Percentiles rank a stretch among this genome's conserved stretches.
phyloP scores from a whole-genome alignment of 2,113 vertebrate genomes.

The Sturnus vulgaris region DNA sequence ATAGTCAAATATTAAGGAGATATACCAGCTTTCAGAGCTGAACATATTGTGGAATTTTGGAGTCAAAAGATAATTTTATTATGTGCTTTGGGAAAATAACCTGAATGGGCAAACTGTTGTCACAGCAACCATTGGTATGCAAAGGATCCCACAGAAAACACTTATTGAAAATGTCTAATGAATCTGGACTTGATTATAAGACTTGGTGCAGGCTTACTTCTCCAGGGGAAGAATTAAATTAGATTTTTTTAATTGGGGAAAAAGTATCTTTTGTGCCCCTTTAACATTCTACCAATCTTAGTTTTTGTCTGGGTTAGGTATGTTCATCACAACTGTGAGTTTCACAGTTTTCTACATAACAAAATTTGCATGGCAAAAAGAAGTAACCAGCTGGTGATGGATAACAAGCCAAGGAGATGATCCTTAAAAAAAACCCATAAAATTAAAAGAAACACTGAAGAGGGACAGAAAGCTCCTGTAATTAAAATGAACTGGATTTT shows the following conservation, averaged over 20 bases:
- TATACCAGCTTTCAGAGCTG: background rate
- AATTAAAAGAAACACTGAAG: background rate
- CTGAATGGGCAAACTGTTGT: background rate
- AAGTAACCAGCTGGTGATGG: background rate
- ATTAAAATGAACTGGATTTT: background rate
- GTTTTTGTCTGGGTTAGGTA: background rate
- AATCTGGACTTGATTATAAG: background rate
- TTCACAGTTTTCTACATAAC: background rate
- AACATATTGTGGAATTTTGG: background rate
- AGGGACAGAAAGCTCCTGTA: background rate
- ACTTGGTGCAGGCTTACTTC: background rate
- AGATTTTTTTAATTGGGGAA: background rate
- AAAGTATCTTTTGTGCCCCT: background rate
- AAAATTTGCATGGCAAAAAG: background rate
- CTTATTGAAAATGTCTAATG: slow-evolving; percentile 7
- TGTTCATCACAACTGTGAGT: background rate
- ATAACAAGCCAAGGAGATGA: background rate
- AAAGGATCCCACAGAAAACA: background rate
- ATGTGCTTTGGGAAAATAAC: background rate
- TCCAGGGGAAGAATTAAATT: background rate
- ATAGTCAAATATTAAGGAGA: background rate
- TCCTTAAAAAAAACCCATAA: background rate
- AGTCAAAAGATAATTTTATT: background rate
- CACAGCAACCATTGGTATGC: background rate
- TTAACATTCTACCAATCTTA: background rate